Base-by-base conservation (phyloP, 2,113 vertebrate species). In the Amblyornis subalaris region DNA sequence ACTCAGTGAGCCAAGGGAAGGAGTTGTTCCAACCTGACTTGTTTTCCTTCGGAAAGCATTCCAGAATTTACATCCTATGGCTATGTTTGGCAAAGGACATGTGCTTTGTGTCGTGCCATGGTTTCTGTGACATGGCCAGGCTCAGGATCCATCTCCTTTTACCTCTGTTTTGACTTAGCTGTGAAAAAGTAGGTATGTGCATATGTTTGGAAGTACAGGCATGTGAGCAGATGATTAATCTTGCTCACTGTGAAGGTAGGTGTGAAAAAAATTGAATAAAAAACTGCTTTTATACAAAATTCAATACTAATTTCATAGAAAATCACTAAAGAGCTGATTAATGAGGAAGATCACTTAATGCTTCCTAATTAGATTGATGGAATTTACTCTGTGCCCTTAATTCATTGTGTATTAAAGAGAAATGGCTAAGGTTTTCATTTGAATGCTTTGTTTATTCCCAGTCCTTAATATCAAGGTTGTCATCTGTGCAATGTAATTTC, bases 301-400 rank as follows among this genome's bases (percentile, higher is more conserved):
- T 85, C 85, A 81, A 89, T 93, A 71, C 54, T 75, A 45, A 65
- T 83, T 93, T 83, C 31, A 88, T 71, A 77, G 85, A 77, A 94
- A 94, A 95, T 96, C 76, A 89, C 58, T 89, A 31, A 90, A 69
- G 60, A 92, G 33, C 36, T 94, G 92, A 96, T 94, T 92, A 93
- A 94, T 86, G 73, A 89, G 55, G 85, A 83, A 79, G 57, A 84
- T 72, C 53, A 60, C 70, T 85, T 75, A 71, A 58, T 87, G 47
- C 31, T 88, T 94, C 53, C 89, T 90, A 93, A 96, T 94, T 90
- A 92, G 88, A 77, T 93, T 90, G 84, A 88, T 73, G 47, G 80
- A 77, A 75, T 89, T 94, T 93, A 71, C n/a, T 47, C 31, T 24
- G 60, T 82, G 88, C 44, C 69, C 51, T 85, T 96, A 85, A 94